Evolutionary conservation across 2,888 invertebrate genomes (phyloP).

Genomic region (Tupiocoris notatus): DNA sequence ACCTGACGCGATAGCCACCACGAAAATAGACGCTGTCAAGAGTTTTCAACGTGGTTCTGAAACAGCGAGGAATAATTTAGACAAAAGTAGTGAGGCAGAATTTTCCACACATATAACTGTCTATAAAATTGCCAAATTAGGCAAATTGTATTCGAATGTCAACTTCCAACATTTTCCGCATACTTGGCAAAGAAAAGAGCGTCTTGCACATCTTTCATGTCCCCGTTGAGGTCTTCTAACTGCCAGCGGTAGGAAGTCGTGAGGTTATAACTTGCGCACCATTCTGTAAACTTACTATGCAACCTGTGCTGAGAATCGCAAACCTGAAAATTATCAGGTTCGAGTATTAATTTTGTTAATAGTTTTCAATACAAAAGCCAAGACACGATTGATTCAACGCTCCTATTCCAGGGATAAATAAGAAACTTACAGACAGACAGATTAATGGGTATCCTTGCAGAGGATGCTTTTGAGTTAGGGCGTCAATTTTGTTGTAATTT

Average conservation of each 20-base stretch:
- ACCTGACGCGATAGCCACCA: slow-evolving; percentile 39
- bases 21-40: slow-evolving; percentile 43
- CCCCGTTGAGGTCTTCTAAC: slow-evolving; percentile 40
- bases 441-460: slow-evolving; percentile 40
- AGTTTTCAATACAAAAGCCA: no score
- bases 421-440: slow-evolving; percentile 43
- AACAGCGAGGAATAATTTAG: no score
- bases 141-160: no score
- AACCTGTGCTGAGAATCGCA: slow-evolving; percentile 31
- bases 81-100: no score
- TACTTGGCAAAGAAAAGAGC: slow-evolving; percentile 36
- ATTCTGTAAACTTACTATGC: slow-evolving; percentile 24
- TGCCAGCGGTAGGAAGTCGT: slow-evolving; percentile 39
- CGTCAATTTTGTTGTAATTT: slow-evolving; percentile 26
- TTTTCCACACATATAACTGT: no score
- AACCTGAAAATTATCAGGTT: slow-evolving; percentile 37
- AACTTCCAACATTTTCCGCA: no score
- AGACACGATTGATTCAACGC: no score
- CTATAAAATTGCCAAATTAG: no score
- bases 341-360: no score
- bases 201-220: slow-evolving; percentile 32
- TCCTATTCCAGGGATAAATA: no score
- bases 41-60: slow-evolving; percentile 24
- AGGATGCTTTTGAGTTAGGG: slow-evolving; percentile 36
- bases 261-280: slow-evolving; percentile 38